A percentile compares a stretch with the other conserved stretches of the same genome.
phyloP scores from a whole-genome alignment of 2,797 vertebrate species.

The Australoheros facetus region DNA sequence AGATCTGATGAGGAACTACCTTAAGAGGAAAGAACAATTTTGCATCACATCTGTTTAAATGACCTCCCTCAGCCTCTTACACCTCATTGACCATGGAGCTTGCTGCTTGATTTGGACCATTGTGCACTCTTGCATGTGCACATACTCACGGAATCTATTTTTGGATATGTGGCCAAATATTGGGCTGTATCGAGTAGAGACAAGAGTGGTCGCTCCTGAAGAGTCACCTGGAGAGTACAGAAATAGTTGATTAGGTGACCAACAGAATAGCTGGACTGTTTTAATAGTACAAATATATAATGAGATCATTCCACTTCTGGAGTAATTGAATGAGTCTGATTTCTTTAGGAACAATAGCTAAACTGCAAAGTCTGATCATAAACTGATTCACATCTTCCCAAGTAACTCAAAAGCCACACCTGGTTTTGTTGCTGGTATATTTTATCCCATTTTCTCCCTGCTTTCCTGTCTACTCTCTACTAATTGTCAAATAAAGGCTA shows the following conservation, averaged over 20 bases:
- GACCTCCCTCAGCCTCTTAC: conserved; percentile 27
- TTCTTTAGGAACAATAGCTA: background rate
- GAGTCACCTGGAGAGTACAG: no score
- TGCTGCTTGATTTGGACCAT: conserved; percentile 12
- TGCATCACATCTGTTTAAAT: conserved; percentile 26
- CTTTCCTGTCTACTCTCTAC: background rate
- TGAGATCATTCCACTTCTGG: background rate
- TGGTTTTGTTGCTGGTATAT: background rate
- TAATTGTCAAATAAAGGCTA: background rate
- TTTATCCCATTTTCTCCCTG: background rate
- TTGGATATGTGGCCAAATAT: conserved; percentile 20
- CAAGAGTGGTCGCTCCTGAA: background rate
- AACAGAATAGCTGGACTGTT: no score
- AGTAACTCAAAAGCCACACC: background rate
- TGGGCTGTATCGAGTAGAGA: background rate
- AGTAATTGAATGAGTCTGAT: background rate
- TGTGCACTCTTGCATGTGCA: background rate
- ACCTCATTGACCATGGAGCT: conserved; percentile 24
- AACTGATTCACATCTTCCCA: background rate
- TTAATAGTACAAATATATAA: no score
- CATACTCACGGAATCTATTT: conserved; percentile 23
- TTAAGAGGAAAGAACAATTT: background rate
- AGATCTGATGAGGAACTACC: conserved; percentile 17
- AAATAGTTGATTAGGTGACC: no score
- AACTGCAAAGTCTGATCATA: background rate